These are phyloP conservation scores for Paguma larvata DNA, from an alignment of 2,797 vertebrate genomes.

Conservation along the genomic window DNA sequence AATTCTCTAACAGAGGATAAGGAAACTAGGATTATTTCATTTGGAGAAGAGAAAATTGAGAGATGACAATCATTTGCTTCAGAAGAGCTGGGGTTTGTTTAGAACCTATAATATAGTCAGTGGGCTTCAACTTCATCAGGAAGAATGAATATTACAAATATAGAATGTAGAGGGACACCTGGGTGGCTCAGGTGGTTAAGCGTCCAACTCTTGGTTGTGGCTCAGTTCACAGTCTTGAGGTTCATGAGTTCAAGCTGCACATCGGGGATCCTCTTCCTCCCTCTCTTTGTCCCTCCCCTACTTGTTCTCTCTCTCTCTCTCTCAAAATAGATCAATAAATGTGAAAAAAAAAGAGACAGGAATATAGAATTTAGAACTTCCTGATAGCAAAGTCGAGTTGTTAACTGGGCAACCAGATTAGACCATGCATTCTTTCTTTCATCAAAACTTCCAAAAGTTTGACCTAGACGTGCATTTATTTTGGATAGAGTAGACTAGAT, in stretches of 20 bases:
- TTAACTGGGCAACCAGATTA: neutral
- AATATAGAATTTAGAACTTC: neutral
- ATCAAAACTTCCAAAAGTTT: neutral
- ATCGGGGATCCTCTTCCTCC: too few species aligned
- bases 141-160: constrained; percentile 21
- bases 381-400: neutral
- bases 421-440: neutral
- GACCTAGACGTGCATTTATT: neutral
- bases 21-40: neutral
- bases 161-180: neutral
- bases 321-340: too few species aligned
- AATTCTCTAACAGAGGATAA: neutral
- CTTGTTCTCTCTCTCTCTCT: too few species aligned
- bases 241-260: too few species aligned
- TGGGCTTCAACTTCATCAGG: neutral
- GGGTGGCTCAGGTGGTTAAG: too few species aligned
- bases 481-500: neutral
- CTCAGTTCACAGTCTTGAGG: too few species aligned
- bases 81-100: neutral
- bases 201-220: too few species aligned
- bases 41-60: constrained; percentile 25
- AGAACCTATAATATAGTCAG: neutral
- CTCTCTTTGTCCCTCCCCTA: too few species aligned
- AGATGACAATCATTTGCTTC: neutral
- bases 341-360: too few species aligned